Evolutionary conservation across 2,797 vertebrate genomes (phyloP).

Genomic region (Okamejei kenojei): DNA sequence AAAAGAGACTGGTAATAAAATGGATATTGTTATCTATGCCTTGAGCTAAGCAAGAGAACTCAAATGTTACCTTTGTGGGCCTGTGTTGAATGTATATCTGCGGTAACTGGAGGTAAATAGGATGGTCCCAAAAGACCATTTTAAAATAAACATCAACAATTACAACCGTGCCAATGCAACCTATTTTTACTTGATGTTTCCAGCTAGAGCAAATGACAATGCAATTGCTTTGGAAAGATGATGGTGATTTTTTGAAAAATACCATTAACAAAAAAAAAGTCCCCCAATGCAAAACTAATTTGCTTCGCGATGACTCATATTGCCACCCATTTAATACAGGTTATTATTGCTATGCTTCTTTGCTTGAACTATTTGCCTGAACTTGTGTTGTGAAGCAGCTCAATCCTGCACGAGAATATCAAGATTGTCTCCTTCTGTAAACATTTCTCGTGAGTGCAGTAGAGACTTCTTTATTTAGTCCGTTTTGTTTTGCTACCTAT

Average conservation of each 20-base stretch:
- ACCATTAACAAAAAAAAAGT: not conserved
- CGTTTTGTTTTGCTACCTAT: not conserved
- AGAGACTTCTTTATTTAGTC: not conserved
- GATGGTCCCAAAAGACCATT: not conserved
- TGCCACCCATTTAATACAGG: not conserved
- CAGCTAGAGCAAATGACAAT: not conserved
- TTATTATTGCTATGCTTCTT: not conserved
- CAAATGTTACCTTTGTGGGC: not conserved
- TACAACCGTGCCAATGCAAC: not conserved
- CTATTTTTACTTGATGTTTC: not conserved
- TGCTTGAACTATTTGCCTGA: not conserved
- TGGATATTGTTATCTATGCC: not conserved
- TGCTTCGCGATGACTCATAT: not conserved
- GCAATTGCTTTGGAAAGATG: not conserved
- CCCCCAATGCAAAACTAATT: not conserved
- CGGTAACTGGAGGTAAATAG: not conserved
- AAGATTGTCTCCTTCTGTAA: not conserved
- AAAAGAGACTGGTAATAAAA: not conserved
- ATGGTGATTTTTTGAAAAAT: not conserved
- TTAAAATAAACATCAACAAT: slow-evolving; percentile 19
- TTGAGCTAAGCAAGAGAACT: not conserved
- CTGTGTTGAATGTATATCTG: not conserved
- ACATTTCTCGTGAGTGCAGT: not conserved
- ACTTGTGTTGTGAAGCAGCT: not conserved
- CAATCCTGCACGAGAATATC: not conserved